A percentile compares a stretch with the other conserved stretches of the same genome.
phyloP scores from a whole-genome alignment of 2,797 vertebrate species.

The Crocodylus rhombifer region DNA sequence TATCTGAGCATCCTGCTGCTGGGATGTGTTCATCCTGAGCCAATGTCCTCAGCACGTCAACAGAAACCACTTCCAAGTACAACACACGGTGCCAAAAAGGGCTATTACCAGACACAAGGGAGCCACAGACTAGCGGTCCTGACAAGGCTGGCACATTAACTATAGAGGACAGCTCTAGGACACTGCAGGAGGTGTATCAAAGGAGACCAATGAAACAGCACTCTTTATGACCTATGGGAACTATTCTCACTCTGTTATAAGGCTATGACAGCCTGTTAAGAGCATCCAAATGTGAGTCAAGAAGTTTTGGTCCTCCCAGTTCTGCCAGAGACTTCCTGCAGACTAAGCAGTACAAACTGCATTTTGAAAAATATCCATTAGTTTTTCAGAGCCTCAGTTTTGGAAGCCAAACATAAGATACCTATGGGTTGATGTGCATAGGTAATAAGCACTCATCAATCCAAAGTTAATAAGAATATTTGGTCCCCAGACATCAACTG shows the following conservation, averaged over 20 bases:
- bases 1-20: conserved; percentile 6
- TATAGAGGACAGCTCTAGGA: conserved; percentile 13
- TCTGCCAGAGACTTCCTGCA: not conserved
- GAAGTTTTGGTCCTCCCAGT: not conserved
- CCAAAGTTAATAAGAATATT: not conserved
- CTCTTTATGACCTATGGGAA: not conserved
- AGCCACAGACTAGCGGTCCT: conserved; percentile 39
- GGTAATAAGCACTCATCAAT: conserved; percentile 4
- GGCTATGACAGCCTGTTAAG: not conserved
- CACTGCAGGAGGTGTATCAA: not conserved
- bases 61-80: conserved; percentile 51
- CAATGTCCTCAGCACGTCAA: conserved; percentile 65
- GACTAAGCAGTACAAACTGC: fast-evolving
- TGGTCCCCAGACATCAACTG: not conserved
- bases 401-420: not conserved
- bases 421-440: not conserved
- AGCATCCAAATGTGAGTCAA: not conserved
- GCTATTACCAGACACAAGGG: conserved; percentile 65
- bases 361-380: not conserved
- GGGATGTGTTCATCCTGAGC: not conserved
- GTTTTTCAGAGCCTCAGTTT: not conserved
- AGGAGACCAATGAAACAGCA: not conserved
- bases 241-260: not conserved
- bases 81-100: conserved; percentile 50
- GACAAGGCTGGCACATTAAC: conserved; percentile 5